Conservation (phyloP, 2,797 vertebrate genomes). For the Tragelaphus oryx region DNA sequence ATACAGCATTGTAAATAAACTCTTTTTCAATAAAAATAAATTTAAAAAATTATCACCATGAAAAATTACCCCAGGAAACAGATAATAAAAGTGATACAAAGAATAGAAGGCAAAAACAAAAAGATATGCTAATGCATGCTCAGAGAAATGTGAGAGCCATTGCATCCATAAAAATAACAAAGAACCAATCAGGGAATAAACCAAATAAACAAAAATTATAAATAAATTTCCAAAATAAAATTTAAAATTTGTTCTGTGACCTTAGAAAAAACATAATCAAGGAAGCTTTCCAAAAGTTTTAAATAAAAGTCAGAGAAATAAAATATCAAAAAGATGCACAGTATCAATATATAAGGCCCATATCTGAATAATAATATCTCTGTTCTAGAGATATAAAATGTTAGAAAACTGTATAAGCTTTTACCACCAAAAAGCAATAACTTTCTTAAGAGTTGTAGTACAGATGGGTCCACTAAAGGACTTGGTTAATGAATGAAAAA, state of each 20-base stretch:
- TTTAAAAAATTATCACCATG: neutral
- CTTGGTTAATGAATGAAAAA: neutral
- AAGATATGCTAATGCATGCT: neutral
- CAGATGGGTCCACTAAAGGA: accelerated
- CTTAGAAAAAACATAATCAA: neutral
- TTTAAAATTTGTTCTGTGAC: neutral
- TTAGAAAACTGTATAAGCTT: neutral
- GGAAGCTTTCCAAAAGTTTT: neutral
- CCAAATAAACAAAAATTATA: neutral
- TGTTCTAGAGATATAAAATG: neutral
- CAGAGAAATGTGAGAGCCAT: neutral
- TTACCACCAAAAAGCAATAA: neutral
- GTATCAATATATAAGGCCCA: neutral
- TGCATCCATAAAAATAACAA: neutral
- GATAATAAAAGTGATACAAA: neutral
- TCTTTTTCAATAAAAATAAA: neutral
- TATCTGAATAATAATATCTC: neutral
- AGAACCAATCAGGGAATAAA: neutral
- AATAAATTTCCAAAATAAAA: neutral
- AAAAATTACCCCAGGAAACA: neutral
- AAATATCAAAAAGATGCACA: neutral
- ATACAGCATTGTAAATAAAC: neutral
- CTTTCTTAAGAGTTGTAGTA: neutral
- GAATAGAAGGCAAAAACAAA: neutral
- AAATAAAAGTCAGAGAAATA: neutral